Evolutionary conservation across 2,113 vertebrate species (phyloP), one percentile per base, ranked within the genome.

Genomic region (Catagonus wagneri): DNA sequence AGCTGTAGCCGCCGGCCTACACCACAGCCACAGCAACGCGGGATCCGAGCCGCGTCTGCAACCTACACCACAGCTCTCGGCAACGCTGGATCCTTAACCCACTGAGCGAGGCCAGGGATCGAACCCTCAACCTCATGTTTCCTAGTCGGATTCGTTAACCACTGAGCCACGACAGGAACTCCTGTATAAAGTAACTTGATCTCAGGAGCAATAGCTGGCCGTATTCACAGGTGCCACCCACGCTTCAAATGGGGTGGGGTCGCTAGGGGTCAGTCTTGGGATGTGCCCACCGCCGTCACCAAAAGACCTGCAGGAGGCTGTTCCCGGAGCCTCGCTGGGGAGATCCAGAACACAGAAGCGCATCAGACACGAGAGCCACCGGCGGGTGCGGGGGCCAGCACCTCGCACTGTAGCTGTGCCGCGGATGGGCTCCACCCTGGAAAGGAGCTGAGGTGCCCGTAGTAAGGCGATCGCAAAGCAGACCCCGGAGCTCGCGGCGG

Each of bases 301-400:
- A 1, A 5, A n/a, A 22, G 22, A 13, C 15, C 25, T 29, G 39
- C 12, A 2, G 0, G 1, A 29, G 58, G 12, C 66, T 0, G 20
- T 58, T 54, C 81, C 44, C 4, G 90, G 44, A n/a, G 71, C 23
- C 32, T 36, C 58, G 11, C 10, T 23, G 1, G 11, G 7, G 11
- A 34, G 58, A 63, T 17, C 50, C 34, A 14, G 66, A 25, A 2
- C 20, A 13, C 1, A 2, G 81, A 14, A 19, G 61, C 50, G 19
- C 3, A 5, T n/a, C 1, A 16, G 17, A 19, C 0, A 15, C 44
- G 44, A 44, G 44, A 44, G 7, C 27, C n/a, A 0, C 0, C 3
- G 27, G 81, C 34, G 17, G 27, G 34, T 0, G 27, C 32, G 7
- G 14, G 12, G 44, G 23, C 29, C 10, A 7, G 44, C n/a, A 0